Conservation (phyloP, 2,797 vertebrate genomes). For the Chaetodon trifasciatus region DNA sequence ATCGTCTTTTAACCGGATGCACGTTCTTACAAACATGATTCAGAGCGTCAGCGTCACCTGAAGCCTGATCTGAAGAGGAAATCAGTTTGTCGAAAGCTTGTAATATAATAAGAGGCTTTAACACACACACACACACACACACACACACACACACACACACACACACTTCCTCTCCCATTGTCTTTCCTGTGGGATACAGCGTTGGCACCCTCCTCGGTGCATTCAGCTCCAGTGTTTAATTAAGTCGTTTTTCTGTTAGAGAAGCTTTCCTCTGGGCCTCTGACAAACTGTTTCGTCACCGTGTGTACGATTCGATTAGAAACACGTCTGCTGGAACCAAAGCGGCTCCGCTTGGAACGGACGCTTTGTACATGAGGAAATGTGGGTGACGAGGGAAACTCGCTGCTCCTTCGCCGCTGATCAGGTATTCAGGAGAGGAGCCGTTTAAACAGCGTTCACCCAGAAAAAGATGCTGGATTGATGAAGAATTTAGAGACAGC, state of each 20-base stretch:
- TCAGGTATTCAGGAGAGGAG: background rate
- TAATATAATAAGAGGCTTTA: conserved; percentile 15
- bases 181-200: conserved; percentile 61
- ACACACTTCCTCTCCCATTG: conserved; percentile 65
- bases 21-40: background rate
- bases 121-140: conserved; percentile 29
- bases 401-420: background rate
- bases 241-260: conserved; percentile 68
- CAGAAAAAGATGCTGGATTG: too few relatives aligned
- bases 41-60: background rate
- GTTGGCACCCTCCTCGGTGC: conserved; percentile 49
- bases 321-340: conserved; percentile 53
- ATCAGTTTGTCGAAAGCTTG: background rate
- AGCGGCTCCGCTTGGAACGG: conserved; percentile 32
- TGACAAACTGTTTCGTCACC: conserved; percentile 67
- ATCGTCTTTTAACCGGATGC: background rate
- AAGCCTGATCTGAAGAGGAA: conserved; percentile 5
- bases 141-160: conserved; percentile 41
- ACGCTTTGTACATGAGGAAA: conserved; percentile 14
- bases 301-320: conserved; percentile 67
- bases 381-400: conserved; percentile 33
- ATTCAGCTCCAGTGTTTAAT: conserved; percentile 68
- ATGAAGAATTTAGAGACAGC: background rate
- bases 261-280: conserved; percentile 56
- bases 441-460: background rate